Percentiles rank a stretch among this genome's conserved stretches.
These are phyloP conservation scores for Laodelphax striatellus DNA, from an alignment of 1,140 invertebrate species.

Conservation along the genomic window DNA sequence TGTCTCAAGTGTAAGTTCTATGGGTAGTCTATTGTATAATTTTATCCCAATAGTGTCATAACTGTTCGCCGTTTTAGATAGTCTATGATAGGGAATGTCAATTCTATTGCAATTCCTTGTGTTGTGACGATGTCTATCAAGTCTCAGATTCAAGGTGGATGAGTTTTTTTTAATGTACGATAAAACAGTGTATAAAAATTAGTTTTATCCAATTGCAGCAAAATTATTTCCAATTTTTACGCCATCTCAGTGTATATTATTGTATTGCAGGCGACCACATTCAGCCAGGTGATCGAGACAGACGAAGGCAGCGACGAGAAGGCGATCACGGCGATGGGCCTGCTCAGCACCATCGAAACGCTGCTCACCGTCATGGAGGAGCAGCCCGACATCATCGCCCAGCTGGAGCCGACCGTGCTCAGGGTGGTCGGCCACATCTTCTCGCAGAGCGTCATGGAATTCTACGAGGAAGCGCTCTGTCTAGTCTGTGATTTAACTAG, in stretches of 20 bases:
- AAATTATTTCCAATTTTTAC: no score
- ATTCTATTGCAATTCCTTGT: no score
- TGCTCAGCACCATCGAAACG: slow-evolving; percentile 94
- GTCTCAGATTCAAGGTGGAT: no score
- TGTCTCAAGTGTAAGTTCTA: no score
- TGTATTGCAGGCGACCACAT: slow-evolving; percentile 62
- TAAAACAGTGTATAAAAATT: no score
- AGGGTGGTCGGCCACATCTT: slow-evolving; percentile 84
- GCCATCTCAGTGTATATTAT: not conserved
- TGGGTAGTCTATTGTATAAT: no score
- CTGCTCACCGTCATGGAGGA: slow-evolving; percentile 90
- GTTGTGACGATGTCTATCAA: no score
- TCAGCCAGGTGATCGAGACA: slow-evolving; percentile 71
- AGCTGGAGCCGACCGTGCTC: slow-evolving; percentile 88
- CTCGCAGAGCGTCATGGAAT: slow-evolving; percentile 74
- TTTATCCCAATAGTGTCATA: no score
- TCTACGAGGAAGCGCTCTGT: slow-evolving; percentile 91
- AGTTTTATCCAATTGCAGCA: no score
- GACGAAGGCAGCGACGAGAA: slow-evolving; percentile 91
- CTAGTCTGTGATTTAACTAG: slow-evolving; percentile 86
- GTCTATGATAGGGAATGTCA: no score
- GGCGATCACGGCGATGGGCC: slow-evolving; percentile 92
- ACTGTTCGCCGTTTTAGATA: no score
- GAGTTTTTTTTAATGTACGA: no score
- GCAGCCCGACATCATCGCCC: slow-evolving; percentile 73